These are phyloP conservation scores for Ranitomeya imitator DNA, from an alignment of 2,113 vertebrate species.

Conservation along the genomic window DNA sequence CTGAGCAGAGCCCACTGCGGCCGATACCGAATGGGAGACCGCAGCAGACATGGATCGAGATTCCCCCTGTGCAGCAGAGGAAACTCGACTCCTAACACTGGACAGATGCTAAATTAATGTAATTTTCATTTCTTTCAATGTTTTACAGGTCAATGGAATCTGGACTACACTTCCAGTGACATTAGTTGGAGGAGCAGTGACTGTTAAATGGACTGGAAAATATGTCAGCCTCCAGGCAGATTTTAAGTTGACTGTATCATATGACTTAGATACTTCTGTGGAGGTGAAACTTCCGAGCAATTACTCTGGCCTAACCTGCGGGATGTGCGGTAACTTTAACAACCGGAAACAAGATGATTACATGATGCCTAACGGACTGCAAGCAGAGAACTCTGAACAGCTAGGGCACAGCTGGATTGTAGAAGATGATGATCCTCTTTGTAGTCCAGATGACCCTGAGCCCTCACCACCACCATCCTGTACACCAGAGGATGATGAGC, in stretches of 20 bases:
- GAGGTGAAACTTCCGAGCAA: conserved; percentile 66
- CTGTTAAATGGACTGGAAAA: conserved; percentile 62
- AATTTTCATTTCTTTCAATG: background rate
- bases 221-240: conserved; percentile 65
- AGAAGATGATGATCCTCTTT: conserved; percentile 49
- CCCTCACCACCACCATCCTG: conserved; percentile 63
- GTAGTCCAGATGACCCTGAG: conserved; percentile 29
- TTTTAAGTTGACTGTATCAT: conserved; percentile 69
- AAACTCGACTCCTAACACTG: too few relatives aligned
- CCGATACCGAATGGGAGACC: too few relatives aligned
- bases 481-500: conserved; percentile 43
- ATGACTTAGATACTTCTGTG: conserved; percentile 64
- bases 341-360: conserved; percentile 66
- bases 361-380: conserved; percentile 58
- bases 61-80: too few relatives aligned
- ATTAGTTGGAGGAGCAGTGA: conserved; percentile 61
- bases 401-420: conserved; percentile 66
- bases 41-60: too few relatives aligned
- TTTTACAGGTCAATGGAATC: conserved; percentile 72
- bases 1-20: too few relatives aligned
- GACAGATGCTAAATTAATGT: too few relatives aligned
- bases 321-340: conserved; percentile 79
- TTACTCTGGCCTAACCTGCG: conserved; percentile 70
- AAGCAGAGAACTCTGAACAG: conserved; percentile 49
- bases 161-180: conserved; percentile 75